Percentiles rank a stretch among this genome's conserved stretches.
Conservation (phyloP, 2,113 vertebrate genomes). For the Otocyon megalotis region DNA sequence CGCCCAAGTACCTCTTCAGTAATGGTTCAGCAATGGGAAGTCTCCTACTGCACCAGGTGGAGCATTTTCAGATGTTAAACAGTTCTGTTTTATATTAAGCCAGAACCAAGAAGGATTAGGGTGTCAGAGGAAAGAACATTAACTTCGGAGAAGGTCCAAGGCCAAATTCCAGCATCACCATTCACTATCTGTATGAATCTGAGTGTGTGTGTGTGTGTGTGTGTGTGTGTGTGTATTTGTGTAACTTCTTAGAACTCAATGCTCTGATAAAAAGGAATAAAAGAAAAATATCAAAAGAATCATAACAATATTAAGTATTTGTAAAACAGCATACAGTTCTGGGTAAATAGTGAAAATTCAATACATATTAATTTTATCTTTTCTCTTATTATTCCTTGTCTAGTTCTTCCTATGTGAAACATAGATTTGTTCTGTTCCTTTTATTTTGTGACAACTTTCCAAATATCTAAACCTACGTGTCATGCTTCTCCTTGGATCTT, state of each 20-base stretch:
- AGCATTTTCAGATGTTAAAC: not conserved
- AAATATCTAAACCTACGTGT: not conserved
- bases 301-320: constrained; percentile 20
- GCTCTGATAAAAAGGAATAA: not conserved
- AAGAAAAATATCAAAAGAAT: not conserved
- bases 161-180: not conserved
- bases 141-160: not conserved
- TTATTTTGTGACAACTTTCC: not conserved
- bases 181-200: not conserved
- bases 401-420: not conserved
- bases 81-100: not conserved
- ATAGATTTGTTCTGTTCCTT: not conserved
- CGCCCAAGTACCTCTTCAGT: not conserved
- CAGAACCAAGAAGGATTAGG: not conserved
- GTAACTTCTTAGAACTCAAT: not conserved
- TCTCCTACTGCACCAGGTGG: not conserved
- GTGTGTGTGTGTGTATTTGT: not conserved
- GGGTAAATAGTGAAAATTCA: not conserved
- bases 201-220: not conserved
- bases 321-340: not conserved
- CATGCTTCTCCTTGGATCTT: not conserved
- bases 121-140: not conserved
- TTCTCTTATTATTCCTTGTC: not conserved
- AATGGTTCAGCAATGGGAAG: not conserved
- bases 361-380: constrained; percentile 7